phyloP scores from a whole-genome alignment of 2,888 invertebrate genomes.

The Meandrusa payeni region DNA sequence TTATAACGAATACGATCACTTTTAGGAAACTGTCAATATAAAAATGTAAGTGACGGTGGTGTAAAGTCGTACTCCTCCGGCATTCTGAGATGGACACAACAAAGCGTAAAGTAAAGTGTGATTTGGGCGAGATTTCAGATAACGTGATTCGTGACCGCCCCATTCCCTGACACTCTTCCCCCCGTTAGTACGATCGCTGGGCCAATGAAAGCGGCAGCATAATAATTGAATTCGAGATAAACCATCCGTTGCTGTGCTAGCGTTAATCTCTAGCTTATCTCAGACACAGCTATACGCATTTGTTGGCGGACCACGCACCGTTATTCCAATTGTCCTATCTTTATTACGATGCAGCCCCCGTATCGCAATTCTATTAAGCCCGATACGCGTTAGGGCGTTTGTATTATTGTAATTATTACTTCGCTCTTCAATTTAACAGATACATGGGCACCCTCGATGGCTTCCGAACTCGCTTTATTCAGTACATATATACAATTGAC shows the following conservation, averaged over 20 bases:
- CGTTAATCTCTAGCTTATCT: conserved; percentile 74
- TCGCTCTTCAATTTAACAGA: conserved; percentile 23
- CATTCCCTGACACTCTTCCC: conserved; percentile 50
- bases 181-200: conserved; percentile 45
- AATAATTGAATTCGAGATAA: conserved; percentile 80
- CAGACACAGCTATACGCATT: conserved; percentile 61
- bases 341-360: conserved; percentile 55
- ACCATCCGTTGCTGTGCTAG: conserved; percentile 69
- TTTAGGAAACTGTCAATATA: no score
- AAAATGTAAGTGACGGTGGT: background rate
- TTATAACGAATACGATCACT: no score
- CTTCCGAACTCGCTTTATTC: background rate
- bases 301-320: conserved; percentile 59
- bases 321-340: conserved; percentile 62
- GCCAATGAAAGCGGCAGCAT: conserved; percentile 73
- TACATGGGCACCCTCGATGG: conserved; percentile 2
- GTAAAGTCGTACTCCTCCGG: conserved; percentile 1
- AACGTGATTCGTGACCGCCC: conserved; percentile 61
- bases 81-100: conserved; percentile 37
- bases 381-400: conserved; percentile 38
- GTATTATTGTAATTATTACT: conserved; percentile 29
- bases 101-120: conserved; percentile 58
- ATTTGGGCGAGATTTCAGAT: conserved; percentile 71
- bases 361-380: conserved; percentile 50
- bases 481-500: no score